A percentile compares a stretch with the other conserved stretches of the same genome.
Conservation (phyloP, 2,888 invertebrate species). For the Heteropelma amictum region DNA sequence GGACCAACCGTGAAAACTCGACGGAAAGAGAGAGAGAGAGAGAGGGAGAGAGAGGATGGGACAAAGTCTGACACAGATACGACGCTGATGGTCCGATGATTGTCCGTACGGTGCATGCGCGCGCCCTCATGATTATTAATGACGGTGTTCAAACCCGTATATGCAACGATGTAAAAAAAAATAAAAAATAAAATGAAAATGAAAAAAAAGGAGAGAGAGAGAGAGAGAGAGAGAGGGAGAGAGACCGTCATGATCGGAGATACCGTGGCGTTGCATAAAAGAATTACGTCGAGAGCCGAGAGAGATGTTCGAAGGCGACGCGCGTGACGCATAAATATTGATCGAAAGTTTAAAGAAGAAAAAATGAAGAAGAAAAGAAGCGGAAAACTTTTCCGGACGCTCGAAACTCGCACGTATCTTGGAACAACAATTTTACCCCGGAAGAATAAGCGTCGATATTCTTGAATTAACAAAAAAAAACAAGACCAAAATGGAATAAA, state of each 20-base stretch:
- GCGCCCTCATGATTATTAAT: slow-evolving; percentile 58
- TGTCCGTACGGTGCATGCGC: slow-evolving; percentile 43
- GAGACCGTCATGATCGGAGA: slow-evolving; percentile 63
- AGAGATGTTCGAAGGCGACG: slow-evolving; percentile 9
- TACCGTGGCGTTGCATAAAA: slow-evolving; percentile 69
- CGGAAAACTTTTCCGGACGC: slow-evolving; percentile 42
- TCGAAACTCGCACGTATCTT: slow-evolving; percentile 30
- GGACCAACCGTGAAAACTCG: slow-evolving; percentile 49
- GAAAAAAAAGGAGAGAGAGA: no score
- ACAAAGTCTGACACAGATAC: slow-evolving; percentile 56
- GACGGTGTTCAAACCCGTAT: slow-evolving; percentile 20
- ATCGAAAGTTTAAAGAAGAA: slow-evolving; percentile 25
- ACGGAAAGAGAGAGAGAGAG: not conserved
- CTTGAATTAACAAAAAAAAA: no score
- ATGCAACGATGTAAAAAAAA: slow-evolving; percentile 13
- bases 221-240: slow-evolving; percentile 32
- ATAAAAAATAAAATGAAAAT: no score
- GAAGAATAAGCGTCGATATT: no score
- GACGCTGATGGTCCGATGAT: slow-evolving; percentile 40
- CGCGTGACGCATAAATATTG: not conserved
- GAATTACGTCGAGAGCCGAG: slow-evolving; percentile 58
- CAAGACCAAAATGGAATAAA: no score
- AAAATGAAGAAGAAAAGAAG: slow-evolving; percentile 20
- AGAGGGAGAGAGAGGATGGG: not conserved
- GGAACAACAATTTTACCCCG: no score